phyloP scores from a whole-genome alignment of 1,140 invertebrate species.

The Papilio polytes region DNA sequence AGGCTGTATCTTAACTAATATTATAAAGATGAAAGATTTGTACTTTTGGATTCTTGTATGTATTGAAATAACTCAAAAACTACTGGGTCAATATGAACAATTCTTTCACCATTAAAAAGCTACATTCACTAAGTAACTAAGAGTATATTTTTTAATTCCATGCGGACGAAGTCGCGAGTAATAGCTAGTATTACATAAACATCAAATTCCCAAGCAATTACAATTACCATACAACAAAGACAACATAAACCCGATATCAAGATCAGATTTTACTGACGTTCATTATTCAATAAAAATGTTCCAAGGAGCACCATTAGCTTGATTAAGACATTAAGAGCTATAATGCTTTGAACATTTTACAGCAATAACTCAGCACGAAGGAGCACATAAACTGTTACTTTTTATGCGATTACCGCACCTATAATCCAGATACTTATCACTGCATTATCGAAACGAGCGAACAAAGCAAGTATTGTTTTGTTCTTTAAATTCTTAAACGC shows the following conservation, averaged over 20 bases:
- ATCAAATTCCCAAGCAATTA: slow-evolving; percentile 17
- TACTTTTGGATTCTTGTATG: too few species aligned
- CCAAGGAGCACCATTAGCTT: slow-evolving; percentile 29
- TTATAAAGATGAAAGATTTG: too few species aligned
- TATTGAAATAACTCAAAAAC: too few species aligned
- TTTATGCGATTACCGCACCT: slow-evolving; percentile 38
- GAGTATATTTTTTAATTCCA: too few species aligned
- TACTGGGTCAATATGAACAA: too few species aligned
- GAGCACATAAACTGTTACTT: slow-evolving; percentile 31
- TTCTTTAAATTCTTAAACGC: slow-evolving; percentile 23
- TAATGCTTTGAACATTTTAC: slow-evolving; percentile 29
- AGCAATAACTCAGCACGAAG: slow-evolving; percentile 11
- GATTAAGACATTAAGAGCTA: slow-evolving; percentile 36
- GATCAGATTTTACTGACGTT: slow-evolving; percentile 32
- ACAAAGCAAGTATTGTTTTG: slow-evolving; percentile 33
- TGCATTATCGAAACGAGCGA: slow-evolving; percentile 30
- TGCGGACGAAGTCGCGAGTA: too few species aligned
- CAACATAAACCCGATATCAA: slow-evolving; percentile 26
- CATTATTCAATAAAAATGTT: slow-evolving; percentile 38
- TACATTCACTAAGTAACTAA: too few species aligned
- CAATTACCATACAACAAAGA: slow-evolving; percentile 17
- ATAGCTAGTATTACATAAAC: neutral
- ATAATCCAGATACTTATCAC: slow-evolving; percentile 31
- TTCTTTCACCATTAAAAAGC: too few species aligned
- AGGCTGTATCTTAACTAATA: too few species aligned